Evolutionary conservation across 2,113 vertebrate species (phyloP).

Genomic region (Pristiophorus japonicus): DNA sequence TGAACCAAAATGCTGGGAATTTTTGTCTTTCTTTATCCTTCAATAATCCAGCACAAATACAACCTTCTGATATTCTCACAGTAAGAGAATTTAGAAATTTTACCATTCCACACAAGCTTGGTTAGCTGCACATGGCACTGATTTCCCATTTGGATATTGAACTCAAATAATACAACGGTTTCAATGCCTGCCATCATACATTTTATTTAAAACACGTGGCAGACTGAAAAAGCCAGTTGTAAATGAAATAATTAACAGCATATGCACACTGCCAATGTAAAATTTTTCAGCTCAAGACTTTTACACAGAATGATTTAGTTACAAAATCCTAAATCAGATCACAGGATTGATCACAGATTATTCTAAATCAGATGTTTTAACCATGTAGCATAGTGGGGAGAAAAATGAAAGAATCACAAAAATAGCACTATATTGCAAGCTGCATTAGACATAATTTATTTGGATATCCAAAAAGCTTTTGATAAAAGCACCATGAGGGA

Average conservation of each 20-base stretch:
- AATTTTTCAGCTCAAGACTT: not conserved
- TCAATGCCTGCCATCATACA: not conserved
- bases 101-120: not conserved
- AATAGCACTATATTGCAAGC: not conserved
- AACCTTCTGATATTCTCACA: not conserved
- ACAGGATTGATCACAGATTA: too few relatives aligned
- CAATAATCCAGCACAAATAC: not conserved
- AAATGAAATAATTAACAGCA: not conserved
- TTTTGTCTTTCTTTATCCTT: not conserved
- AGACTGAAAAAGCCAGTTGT: not conserved
- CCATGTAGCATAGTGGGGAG: not conserved
- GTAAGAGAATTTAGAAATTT: not conserved
- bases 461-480: not conserved
- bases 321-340: too few relatives aligned
- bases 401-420: not conserved
- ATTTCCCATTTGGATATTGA: not conserved
- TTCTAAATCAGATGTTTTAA: not conserved
- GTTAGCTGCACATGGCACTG: not conserved
- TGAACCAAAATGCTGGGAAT: not conserved
- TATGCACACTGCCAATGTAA: not conserved
- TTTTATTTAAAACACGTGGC: not conserved
- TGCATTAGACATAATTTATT: not conserved
- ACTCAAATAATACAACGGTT: not conserved
- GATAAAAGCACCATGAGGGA: not conserved
- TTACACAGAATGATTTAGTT: not conserved